Evolutionary conservation across 2,113 vertebrate species (phyloP), one percentile per base, ranked within the genome.

Genomic region (Alligator sinensis): DNA sequence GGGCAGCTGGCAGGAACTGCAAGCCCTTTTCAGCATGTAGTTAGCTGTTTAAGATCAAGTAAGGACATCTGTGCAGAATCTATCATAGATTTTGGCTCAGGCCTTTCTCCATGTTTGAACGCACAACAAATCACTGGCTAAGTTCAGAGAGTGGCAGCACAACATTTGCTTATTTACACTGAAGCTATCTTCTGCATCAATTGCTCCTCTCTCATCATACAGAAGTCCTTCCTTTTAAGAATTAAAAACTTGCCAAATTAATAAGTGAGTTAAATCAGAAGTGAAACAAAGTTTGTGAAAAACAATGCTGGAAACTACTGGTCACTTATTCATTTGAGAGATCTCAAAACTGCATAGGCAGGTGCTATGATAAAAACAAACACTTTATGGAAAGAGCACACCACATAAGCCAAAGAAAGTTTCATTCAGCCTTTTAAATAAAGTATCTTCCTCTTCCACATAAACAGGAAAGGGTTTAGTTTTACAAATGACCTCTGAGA

Each of bases 371-470:
- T 24, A 0, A 6, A n/a, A 47, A 57, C 28, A 28, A 68, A 19
- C n/a, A 66, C 64, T 17, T 47, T 47, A 84, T 0, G 2, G 5
- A 21, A 0, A 3, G n/a, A 75, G 63, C 61, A 84, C 28, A 66
- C 80, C 80, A 61, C 47, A 62, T 4, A 2, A 0, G 11, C 54
- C 77, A 6, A 9, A 60, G 57, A 62, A 72, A 19, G 74, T 58
- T 72, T 1, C 70, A 61, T 78, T 83, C 75, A 64, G 13, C 82
- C 54, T 72, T 11, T 38, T 9, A 34, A 68, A 38, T 28, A 80
- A 93, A 82, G 77, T 0, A 59, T 13, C 10, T 60, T 82, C 21
- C 22, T 47, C n/a, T 61, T 75, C 19, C 79, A 13, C 0, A 2
- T 47, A 61, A 84, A 88, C 16, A 72, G 21, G 14, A 0, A n/a